Evolutionary conservation across 2,797 vertebrate genomes (phyloP).

Genomic region (Pantherophis vulpinus): DNA sequence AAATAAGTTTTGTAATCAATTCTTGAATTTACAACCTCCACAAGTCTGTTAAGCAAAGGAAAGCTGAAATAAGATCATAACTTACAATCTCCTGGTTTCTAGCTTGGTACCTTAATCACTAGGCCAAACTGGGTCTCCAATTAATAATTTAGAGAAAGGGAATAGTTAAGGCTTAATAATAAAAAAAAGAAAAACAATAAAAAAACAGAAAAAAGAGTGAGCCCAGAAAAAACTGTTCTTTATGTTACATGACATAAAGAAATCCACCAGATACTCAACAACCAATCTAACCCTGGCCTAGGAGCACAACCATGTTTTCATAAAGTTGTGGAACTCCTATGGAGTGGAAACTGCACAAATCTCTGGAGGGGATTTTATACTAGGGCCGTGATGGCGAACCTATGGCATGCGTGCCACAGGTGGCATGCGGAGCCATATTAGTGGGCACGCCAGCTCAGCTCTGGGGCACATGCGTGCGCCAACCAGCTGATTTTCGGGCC

Average conservation of each 20-base stretch:
- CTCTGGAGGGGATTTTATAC: not conserved
- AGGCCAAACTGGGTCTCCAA: not conserved
- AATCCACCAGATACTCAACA: not conserved
- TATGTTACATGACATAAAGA: not conserved
- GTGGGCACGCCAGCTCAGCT: too few species aligned
- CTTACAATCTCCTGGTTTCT: not conserved
- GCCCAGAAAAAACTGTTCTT: not conserved
- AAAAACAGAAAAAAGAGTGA: not conserved
- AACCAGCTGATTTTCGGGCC: too few species aligned
- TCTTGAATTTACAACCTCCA: not conserved
- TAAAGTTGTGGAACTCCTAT: not conserved
- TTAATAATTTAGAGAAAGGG: not conserved
- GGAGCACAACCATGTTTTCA: not conserved
- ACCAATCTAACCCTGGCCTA: not conserved
- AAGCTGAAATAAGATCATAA: not conserved
- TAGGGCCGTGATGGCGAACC: not conserved
- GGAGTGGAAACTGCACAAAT: not conserved
- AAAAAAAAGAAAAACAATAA: not conserved
- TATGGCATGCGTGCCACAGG: too few species aligned
- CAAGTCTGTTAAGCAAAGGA: not conserved
- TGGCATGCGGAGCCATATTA: too few species aligned
- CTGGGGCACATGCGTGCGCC: too few species aligned
- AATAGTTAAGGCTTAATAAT: not conserved
- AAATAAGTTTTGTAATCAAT: not conserved
- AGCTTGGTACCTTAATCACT: not conserved